Conservation (phyloP, 2,888 invertebrate species). For the Leptinotarsa haldemani region DNA sequence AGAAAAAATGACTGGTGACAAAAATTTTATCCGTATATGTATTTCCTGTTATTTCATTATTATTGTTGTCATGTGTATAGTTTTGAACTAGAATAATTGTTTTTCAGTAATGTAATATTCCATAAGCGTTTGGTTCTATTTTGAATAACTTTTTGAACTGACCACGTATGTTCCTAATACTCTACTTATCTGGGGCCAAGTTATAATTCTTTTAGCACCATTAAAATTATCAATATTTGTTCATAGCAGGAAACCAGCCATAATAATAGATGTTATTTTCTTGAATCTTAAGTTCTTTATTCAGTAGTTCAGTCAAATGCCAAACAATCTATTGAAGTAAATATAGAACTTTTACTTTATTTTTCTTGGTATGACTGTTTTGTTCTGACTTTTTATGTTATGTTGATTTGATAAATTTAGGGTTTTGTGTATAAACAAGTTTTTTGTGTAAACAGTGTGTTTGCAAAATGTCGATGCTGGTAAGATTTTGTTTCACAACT, state of each 20-base stretch:
- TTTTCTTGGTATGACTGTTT: too few relatives aligned
- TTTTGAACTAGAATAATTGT: too few relatives aligned
- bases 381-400: not conserved
- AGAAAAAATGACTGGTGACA: too few relatives aligned
- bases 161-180: not conserved
- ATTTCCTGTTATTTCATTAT: too few relatives aligned
- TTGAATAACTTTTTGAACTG: not conserved
- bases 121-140: too few relatives aligned
- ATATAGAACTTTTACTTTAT: too few relatives aligned
- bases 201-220: conserved; percentile 14
- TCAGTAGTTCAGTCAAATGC: too few relatives aligned
- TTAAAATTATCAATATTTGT: conserved; percentile 12
- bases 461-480: not conserved
- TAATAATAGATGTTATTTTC: not conserved
- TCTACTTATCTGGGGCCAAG: not conserved
- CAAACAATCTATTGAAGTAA: too few relatives aligned
- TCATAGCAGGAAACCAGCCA: not conserved
- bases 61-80: too few relatives aligned
- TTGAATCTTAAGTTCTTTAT: not conserved
- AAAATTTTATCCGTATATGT: too few relatives aligned
- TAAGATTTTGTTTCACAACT: not conserved
- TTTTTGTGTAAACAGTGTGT: not conserved
- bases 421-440: not conserved
- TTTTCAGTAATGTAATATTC: too few relatives aligned
- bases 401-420: not conserved